Evolutionary conservation across 1,140 invertebrate genomes (phyloP), one percentile per base, ranked within the genome.

Genomic region (Diachasmimorpha longicaudata): DNA sequence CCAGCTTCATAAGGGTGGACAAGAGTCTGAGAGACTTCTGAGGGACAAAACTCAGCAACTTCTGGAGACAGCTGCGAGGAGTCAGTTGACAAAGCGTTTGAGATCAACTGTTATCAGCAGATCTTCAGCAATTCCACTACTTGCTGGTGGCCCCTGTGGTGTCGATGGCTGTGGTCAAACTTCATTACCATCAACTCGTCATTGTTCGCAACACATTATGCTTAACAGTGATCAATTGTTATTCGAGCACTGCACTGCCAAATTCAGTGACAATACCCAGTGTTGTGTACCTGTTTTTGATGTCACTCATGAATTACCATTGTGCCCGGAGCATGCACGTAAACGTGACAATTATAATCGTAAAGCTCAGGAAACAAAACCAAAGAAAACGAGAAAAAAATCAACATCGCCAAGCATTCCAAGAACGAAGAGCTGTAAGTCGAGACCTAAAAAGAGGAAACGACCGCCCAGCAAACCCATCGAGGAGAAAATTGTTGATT

Each of bases 251-350:
- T 98, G 96, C 88, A 96, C 96, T 72, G 96, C 96, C 69, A 96
- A 93, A 89, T 95, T 95, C 85, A 92, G 92, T 46, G 95, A 96
- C 86, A 96, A 96, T 78, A 94, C 94, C 23, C 95, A 96, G 85
- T 98, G 96, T 88, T 94, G 94, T 79, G 91, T 94, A 74, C 96
- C 97, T 70, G 95, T 97, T 21, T 93, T 97, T 82, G 95, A 97
- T 89, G 92, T 96, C 73, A 91, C 92, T 21, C 94, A 96, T 81
- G 94, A 96, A 82, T 88, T 95, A 80, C 95, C 96, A 44, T 88
- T 97, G 0, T 98, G 96, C 86, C 89, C 91, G 8, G 94, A 95
- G 79, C 96, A 98, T 85, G 94, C 93, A 4, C 91, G 93, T 83
- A 95, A 95, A 85, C 87, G 93, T 81, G 94, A 95, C 83, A 95